A percentile compares a stretch with the other conserved stretches of the same genome.
phyloP scores from a whole-genome alignment of 1,140 invertebrate genomes.

The Magallana angulata region DNA sequence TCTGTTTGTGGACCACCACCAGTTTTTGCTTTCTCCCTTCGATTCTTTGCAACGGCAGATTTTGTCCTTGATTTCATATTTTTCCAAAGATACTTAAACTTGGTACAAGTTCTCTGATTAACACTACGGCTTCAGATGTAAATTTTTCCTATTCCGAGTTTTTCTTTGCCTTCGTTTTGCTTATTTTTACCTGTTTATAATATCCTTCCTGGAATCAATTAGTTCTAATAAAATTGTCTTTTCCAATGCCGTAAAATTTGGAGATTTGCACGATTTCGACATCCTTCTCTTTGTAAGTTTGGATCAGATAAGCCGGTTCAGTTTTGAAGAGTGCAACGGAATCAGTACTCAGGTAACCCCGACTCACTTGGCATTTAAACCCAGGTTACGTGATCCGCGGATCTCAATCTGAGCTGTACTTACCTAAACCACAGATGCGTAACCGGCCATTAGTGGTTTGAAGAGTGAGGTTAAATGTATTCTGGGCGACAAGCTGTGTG shows the following conservation, averaged over 20 bases:
- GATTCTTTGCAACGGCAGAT: background rate
- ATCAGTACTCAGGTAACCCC: background rate
- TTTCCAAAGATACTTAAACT: background rate
- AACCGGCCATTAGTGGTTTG: too few relatives aligned
- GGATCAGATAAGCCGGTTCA: background rate
- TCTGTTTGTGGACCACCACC: background rate
- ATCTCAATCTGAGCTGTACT: too few relatives aligned
- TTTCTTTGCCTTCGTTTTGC: background rate
- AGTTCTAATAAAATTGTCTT: background rate
- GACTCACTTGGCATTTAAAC: background rate
- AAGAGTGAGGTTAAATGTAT: too few relatives aligned
- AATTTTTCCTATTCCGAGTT: background rate
- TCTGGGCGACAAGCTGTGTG: too few relatives aligned
- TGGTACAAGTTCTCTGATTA: background rate
- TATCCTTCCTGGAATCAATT: background rate
- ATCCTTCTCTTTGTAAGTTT: background rate
- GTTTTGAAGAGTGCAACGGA: background rate
- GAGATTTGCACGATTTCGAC: background rate
- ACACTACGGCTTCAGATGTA: background rate
- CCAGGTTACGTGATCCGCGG: too few relatives aligned
- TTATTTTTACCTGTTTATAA: background rate
- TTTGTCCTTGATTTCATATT: background rate
- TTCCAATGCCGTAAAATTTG: background rate
- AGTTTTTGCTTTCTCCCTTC: slow-evolving; percentile 2
- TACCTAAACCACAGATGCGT: too few relatives aligned